phyloP scores from a whole-genome alignment of 2,888 invertebrate genomes.

The Agriopis leucophaearia region DNA sequence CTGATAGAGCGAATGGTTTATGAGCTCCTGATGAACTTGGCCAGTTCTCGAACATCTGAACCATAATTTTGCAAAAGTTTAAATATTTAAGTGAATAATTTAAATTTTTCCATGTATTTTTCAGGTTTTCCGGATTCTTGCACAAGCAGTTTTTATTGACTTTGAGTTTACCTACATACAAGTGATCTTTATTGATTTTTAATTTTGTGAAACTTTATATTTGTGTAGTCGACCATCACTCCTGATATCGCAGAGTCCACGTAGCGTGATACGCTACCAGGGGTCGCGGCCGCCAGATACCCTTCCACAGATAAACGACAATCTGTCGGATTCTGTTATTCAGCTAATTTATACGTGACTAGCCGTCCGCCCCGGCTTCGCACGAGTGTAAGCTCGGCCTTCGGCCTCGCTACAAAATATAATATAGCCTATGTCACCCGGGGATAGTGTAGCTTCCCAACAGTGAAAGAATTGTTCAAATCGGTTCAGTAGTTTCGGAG shows the following conservation, averaged over 20 bases:
- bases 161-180: no score
- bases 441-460: no score
- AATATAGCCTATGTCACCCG: no score
- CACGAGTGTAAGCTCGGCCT: no score
- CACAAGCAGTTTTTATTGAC: no score
- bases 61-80: not conserved
- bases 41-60: not conserved
- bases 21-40: not conserved
- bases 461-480: no score
- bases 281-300: slow-evolving; percentile 11
- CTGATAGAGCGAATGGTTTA: not conserved
- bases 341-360: no score
- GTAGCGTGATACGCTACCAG: slow-evolving; percentile 1
- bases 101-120: not conserved
- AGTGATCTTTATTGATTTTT: no score
- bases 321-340: slow-evolving; percentile 1
- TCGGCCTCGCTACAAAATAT: no score
- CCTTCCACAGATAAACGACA: slow-evolving; percentile 3
- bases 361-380: no score
- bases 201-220: not conserved
- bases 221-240: not conserved
- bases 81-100: not conserved
- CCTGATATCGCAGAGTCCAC: slow-evolving; percentile 6
- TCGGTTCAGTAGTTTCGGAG: no score
- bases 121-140: no score